phyloP scores from a whole-genome alignment of 2,797 vertebrate genomes.

The Glyptemys insculpta region DNA sequence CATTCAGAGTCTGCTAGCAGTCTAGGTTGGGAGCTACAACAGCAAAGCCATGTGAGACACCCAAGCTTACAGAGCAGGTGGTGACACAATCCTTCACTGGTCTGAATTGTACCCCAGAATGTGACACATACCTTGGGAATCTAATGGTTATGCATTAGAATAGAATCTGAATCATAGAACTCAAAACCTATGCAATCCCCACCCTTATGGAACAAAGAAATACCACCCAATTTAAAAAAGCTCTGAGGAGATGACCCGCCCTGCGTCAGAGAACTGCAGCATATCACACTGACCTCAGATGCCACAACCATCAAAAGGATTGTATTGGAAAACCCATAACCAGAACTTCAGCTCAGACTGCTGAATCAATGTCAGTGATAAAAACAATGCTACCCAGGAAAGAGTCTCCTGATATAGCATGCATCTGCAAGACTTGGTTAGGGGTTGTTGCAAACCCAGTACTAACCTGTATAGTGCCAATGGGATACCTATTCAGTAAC shows the following conservation, averaged over 20 bases:
- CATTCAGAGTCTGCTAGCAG: no score
- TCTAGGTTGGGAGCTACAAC: no score
- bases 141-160: no score
- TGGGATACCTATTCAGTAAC: background rate
- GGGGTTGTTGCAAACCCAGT: background rate
- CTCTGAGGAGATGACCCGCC: background rate
- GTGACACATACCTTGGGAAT: no score
- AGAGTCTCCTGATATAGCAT: constrained; percentile 31
- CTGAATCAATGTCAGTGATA: constrained; percentile 48
- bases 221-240: background rate
- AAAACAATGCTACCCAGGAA: constrained; percentile 50
- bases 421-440: constrained; percentile 17
- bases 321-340: background rate
- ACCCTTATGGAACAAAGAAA: background rate
- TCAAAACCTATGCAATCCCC: background rate
- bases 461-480: background rate
- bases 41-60: no score
- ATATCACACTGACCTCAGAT: constrained; percentile 5
- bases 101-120: no score
- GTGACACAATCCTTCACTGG: no score
- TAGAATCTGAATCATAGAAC: background rate
- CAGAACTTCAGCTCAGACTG: constrained; percentile 13
- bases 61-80: no score
- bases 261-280: background rate
- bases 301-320: constrained; percentile 31